Base-by-base conservation (phyloP, 2,888 invertebrate genomes). In the Sinohyriopsis cumingii region DNA sequence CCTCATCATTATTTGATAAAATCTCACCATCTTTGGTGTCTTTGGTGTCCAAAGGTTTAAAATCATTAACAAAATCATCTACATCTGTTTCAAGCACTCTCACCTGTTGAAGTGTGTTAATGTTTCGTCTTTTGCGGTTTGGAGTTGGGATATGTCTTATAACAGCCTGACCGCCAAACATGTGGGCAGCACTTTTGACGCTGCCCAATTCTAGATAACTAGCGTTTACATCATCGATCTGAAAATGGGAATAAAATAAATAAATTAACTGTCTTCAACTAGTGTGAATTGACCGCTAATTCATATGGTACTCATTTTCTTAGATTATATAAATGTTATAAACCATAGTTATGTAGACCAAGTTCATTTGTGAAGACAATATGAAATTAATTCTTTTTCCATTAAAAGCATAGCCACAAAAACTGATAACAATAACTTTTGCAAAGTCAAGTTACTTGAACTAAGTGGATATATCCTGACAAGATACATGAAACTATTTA, bases 131-230 rank as follows among this genome's bases (percentile, higher is more conserved):
- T 25, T 63, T 61, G 63, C 74, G 71, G 63, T 72, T 72, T 55
- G 82, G 82, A 53, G 79, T 80, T 15, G 82, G 82, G 25, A 82
- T 72, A 64, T 79, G 76, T 63, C 82, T 55, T 20, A 82, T 82
- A 33, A 78, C 75, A 19, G 82, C 82, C 68, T 82, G 79, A 55
- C 82, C 78, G 5, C 79, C 80, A 70, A 78, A 82, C 79, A 80
- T 74, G 63, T 74, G 73, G 15, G 76, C 80, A 55, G 78, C 77
- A 19, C 80, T 74, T 64, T 75, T 79, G 33, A 79, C 76, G 65
- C 76, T 78, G 57, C 77, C 69, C 15, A 76, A 76, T 28, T 77
- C 76, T 53, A 74, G 63, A 65, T 73, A 77, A 54, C 73, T 71
- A 24, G 55, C 59, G 6, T 55, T 56, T 22, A 63, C 63, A 19